phyloP scores from a whole-genome alignment of 2,797 vertebrate species.

The Rallus crepitans region DNA sequence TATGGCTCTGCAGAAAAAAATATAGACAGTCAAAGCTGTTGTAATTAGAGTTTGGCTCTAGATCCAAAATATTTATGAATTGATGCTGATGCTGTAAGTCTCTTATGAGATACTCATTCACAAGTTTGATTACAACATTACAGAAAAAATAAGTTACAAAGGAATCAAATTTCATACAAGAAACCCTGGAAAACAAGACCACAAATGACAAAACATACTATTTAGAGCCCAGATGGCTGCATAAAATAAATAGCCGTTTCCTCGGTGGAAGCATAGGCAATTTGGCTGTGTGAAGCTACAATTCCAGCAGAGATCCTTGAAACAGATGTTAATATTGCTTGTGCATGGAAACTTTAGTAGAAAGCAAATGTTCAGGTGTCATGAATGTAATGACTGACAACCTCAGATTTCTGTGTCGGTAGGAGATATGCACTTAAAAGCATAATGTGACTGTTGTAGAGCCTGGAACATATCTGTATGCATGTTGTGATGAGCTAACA shows the following conservation, averaged over 20 bases:
- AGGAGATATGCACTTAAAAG: slow-evolving; percentile 18
- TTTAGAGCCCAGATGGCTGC: slow-evolving; percentile 85
- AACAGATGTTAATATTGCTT: slow-evolving; percentile 86
- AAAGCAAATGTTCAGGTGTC: slow-evolving; percentile 83
- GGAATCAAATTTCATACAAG: slow-evolving; percentile 75
- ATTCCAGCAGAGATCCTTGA: slow-evolving; percentile 83
- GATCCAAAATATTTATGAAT: slow-evolving; percentile 69
- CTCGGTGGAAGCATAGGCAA: slow-evolving; percentile 82
- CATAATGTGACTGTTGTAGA: background rate
- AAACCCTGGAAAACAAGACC: slow-evolving; percentile 75
- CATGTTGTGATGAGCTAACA: background rate
- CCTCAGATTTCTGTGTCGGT: slow-evolving; percentile 48
- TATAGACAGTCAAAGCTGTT: slow-evolving; percentile 53
- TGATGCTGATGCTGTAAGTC: slow-evolving; percentile 40
- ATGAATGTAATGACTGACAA: slow-evolving; percentile 51
- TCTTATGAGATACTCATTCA: slow-evolving; percentile 53
- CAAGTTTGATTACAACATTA: slow-evolving; percentile 51
- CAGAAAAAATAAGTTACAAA: slow-evolving; percentile 70
- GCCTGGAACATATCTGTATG: background rate
- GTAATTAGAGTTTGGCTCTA: slow-evolving; percentile 39
- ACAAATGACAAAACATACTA: slow-evolving; percentile 80
- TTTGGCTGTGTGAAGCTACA: slow-evolving; percentile 82
- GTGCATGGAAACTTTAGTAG: slow-evolving; percentile 79
- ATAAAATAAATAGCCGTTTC: slow-evolving; percentile 86
- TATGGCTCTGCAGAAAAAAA: slow-evolving; percentile 23